Base-by-base conservation (phyloP, 2,113 vertebrate genomes). In the Gnathochromis pfefferi region DNA sequence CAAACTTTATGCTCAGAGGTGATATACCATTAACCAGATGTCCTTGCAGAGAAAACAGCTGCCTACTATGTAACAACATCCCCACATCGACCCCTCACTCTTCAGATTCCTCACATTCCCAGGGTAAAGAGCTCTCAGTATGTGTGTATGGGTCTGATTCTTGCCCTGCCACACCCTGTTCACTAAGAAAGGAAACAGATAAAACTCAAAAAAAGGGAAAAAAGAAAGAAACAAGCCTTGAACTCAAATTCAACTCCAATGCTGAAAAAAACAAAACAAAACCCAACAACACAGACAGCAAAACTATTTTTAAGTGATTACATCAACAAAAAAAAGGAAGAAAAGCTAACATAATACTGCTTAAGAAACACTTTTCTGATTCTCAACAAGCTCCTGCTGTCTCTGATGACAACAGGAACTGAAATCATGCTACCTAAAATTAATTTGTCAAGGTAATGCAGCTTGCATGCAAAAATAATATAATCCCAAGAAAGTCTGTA, bases 61-160 rank as follows among this genome's bases (percentile, higher is more conserved):
- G 90, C 75, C 35, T 40, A 75, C 51, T 82, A 81, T 93, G 87
- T 85, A 85, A 87, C 90, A 85, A 88, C 68, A 54, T 85, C 93
- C 87, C 88, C 87, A 85, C 58, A 11, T 86, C 84, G 83, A 35
- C 63, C 87, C 47, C 68, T 89, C 70, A 88, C 91, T 93, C 86
- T 86, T 87, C 54, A 92, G 80, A 94, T 95, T 95, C 93, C 89
- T 91, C 21, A 86, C 89, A 94, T 95, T 94, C 94, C 85, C 81
- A 55, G 55, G 58, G 84, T 81, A 80, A 85, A 79, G 65, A 84
- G 79, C 28, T 31, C 35, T 40, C 38, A 3, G 70, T 78, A 55
- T 35, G 60, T 40, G 17, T 70, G 68, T 80, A 55, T 51, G 23
- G 70, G n/a, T 90, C 79, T 4, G 58, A 91, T 83, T 87, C 51